Evolutionary conservation across 2,888 invertebrate species (phyloP), one percentile per base, ranked within the genome.

Genomic region (Thecocarcelia acutangulata): DNA sequence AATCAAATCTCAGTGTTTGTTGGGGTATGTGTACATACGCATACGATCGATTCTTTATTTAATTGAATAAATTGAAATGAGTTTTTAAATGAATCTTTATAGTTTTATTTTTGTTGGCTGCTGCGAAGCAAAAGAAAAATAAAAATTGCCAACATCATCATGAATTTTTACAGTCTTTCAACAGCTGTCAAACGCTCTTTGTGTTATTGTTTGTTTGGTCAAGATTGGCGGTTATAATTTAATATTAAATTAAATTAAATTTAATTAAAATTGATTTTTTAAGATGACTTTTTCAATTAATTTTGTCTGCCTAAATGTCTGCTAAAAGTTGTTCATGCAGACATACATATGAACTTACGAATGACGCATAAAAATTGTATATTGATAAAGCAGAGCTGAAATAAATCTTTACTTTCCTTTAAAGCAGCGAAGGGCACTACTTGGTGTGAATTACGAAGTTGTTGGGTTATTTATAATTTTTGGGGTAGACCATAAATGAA

Each of bases 301-400:
- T 33, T 28, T 42, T 40, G 40, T 66, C 48, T 75, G 74, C 58
- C 58, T 19, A 13, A 24, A 6, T 58, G 74, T 75, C 74, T 75
- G 58, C 12, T n/a, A 19, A 42, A 5, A 61, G 56, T 15, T 54
- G 24, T 24, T 24, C 5, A 24, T n/a, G n/a, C n/a, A n/a, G n/a
- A n/a, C n/a, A n/a, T n/a, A n/a, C n/a, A n/a, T n/a, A n/a, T n/a
- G n/a, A n/a, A n/a, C n/a, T n/a, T n/a, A n/a, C n/a, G n/a, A n/a
- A n/a, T n/a, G n/a, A n/a, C n/a, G n/a, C n/a, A n/a, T n/a, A n/a
- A n/a, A n/a, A n/a, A n/a, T n/a, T n/a, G n/a, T n/a, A n/a, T n/a
- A n/a, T n/a, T n/a, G n/a, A n/a, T n/a, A n/a, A n/a, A n/a, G n/a
- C n/a, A n/a, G n/a, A n/a, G n/a, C n/a, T n/a, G n/a, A n/a, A n/a